These are phyloP conservation scores for Cyanoderma ruficeps DNA, from an alignment of 2,113 vertebrate species.

Conservation along the genomic window DNA sequence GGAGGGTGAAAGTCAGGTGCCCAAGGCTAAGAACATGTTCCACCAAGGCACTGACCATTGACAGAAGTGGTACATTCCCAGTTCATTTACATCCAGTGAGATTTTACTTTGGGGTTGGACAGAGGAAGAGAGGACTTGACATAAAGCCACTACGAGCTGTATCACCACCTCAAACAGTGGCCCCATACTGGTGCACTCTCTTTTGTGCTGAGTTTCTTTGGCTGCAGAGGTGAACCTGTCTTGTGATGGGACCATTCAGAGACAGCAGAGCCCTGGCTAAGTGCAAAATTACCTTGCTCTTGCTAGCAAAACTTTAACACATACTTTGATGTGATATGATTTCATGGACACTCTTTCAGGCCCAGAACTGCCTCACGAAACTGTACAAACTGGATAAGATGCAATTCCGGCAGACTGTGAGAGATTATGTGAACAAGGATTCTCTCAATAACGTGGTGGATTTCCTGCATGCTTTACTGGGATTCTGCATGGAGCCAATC, in stretches of 20 bases:
- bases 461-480: constrained; percentile 97
- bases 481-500: constrained; percentile 99
- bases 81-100: neutral
- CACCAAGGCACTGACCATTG: neutral
- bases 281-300: neutral
- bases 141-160: neutral
- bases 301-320: neutral
- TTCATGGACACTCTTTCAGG: constrained; percentile 76
- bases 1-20: neutral
- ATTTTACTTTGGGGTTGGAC: neutral
- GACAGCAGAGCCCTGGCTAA: neutral
- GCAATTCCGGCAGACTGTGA: constrained; percentile 96
- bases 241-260: neutral
- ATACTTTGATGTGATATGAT: constrained; percentile 54
- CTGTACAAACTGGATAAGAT: constrained; percentile 97
- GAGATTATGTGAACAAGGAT: constrained; percentile 97
- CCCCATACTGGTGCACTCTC: neutral
- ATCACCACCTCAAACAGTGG: neutral
- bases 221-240: neutral
- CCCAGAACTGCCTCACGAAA: constrained; percentile 94
- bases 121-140: neutral
- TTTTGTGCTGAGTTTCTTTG: neutral
- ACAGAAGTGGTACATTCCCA: neutral
- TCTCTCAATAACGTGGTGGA: constrained; percentile 99
- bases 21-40: neutral